A percentile compares a stretch with the other conserved stretches of the same genome.
Evolutionary conservation across 2,113 vertebrate species (phyloP).

Genomic region (Sander vitreus): DNA sequence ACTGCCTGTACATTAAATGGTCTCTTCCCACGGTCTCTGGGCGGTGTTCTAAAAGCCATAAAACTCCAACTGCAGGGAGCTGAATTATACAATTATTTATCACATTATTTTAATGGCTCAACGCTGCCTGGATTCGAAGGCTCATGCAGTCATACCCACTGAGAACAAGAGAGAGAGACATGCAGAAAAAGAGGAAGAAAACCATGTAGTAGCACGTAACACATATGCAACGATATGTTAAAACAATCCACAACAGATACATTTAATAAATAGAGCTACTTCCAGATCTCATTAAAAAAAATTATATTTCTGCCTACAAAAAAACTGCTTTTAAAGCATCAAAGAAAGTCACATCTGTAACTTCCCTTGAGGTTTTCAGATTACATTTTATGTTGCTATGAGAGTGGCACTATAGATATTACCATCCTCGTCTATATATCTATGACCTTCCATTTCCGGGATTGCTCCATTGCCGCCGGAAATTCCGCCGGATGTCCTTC

Average conservation of each 20-base stretch:
- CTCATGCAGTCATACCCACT: conserved; percentile 2
- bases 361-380: not conserved
- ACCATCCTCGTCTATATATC: no score
- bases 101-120: conserved; percentile 62
- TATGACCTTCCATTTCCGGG: no score
- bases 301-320: not conserved
- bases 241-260: not conserved
- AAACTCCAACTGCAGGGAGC: conserved; percentile 52
- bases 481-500: no score
- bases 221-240: not conserved
- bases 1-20: conserved; percentile 39
- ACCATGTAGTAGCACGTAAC: not conserved
- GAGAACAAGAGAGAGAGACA: not conserved
- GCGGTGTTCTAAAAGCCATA: conserved; percentile 60
- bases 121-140: conserved; percentile 35
- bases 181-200: not conserved
- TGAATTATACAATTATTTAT: conserved; percentile 58
- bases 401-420: not conserved
- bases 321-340: not conserved
- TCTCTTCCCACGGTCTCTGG: conserved; percentile 38
- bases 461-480: no score
- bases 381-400: no score
- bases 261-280: not conserved
- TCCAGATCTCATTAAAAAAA: not conserved
- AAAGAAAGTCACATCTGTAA: not conserved